phyloP scores from a whole-genome alignment of 2,113 vertebrate species.

The Misgurnus anguillicaudatus region DNA sequence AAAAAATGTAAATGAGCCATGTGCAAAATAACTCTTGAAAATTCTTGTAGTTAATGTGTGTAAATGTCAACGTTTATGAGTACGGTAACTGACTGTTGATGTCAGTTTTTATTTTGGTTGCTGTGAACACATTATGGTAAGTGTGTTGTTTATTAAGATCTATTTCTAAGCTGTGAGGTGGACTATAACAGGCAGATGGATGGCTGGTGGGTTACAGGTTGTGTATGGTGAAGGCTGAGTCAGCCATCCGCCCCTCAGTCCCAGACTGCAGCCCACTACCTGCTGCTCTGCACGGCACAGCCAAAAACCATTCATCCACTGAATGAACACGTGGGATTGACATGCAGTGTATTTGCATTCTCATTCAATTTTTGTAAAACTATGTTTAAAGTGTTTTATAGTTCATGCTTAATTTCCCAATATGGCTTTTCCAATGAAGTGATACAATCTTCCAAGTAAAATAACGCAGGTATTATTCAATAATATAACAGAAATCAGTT shows the following conservation, averaged over 20 bases:
- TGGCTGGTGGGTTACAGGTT: constrained; percentile 16
- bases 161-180: background rate
- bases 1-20: too few relatives aligned
- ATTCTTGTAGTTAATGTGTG: too few relatives aligned
- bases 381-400: too few relatives aligned
- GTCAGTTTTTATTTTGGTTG: constrained; percentile 2
- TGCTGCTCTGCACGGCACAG: constrained; percentile 25
- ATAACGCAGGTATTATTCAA: too few relatives aligned
- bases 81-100: background rate
- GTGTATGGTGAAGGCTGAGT: constrained; percentile 20
- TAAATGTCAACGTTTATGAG: background rate
- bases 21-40: too few relatives aligned
- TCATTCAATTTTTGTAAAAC: background rate
- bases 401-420: too few relatives aligned
- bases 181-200: constrained; percentile 26
- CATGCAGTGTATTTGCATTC: constrained; percentile 18
- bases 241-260: constrained; percentile 14
- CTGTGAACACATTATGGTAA: background rate
- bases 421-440: too few relatives aligned
- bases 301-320: constrained; percentile 2
- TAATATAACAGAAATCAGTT: too few relatives aligned
- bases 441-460: too few relatives aligned
- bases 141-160: background rate
- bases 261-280: constrained; percentile 27
- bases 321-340: background rate